A percentile compares a stretch with the other conserved stretches of the same genome.
Conservation (phyloP, 2,797 vertebrate genomes). For the Melanotaenia nigrans region DNA sequence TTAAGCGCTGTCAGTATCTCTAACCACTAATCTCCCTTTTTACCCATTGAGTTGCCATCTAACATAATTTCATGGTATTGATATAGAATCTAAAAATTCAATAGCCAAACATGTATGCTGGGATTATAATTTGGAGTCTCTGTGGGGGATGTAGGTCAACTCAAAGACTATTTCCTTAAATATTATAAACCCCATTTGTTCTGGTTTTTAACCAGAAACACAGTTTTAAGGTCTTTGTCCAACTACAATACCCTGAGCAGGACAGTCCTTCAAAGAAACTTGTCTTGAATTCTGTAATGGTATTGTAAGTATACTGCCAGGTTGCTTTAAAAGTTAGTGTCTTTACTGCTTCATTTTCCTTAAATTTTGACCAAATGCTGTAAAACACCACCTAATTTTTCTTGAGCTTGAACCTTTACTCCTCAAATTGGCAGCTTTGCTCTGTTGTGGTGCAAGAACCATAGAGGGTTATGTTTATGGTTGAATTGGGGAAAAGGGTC, state of each 20-base stretch:
- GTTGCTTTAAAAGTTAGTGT: slow-evolving; percentile 1
- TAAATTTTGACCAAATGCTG: neutral
- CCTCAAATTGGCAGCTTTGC: slow-evolving; percentile 12
- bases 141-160: slow-evolving; percentile 76
- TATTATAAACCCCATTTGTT: slow-evolving; percentile 80
- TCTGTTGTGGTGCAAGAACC: slow-evolving; percentile 11
- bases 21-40: slow-evolving; percentile 49
- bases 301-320: neutral
- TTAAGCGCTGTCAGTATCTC: slow-evolving; percentile 32
- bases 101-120: slow-evolving; percentile 61
- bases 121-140: slow-evolving; percentile 73
- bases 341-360: slow-evolving; percentile 4
- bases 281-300: slow-evolving; percentile 30
- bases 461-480: slow-evolving; percentile 54
- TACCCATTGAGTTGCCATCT: slow-evolving; percentile 60
- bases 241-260: slow-evolving; percentile 48
- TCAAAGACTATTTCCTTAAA: slow-evolving; percentile 77
- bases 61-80: slow-evolving; percentile 69
- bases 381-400: neutral
- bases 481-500: slow-evolving; percentile 55
- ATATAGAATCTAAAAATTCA: slow-evolving; percentile 68
- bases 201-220: slow-evolving; percentile 68
- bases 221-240: slow-evolving; percentile 66
- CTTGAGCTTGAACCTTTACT: slow-evolving; percentile 27
- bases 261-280: slow-evolving; percentile 36